Conservation (phyloP, 2,113 vertebrate genomes). For the Chionodraco myersi region DNA sequence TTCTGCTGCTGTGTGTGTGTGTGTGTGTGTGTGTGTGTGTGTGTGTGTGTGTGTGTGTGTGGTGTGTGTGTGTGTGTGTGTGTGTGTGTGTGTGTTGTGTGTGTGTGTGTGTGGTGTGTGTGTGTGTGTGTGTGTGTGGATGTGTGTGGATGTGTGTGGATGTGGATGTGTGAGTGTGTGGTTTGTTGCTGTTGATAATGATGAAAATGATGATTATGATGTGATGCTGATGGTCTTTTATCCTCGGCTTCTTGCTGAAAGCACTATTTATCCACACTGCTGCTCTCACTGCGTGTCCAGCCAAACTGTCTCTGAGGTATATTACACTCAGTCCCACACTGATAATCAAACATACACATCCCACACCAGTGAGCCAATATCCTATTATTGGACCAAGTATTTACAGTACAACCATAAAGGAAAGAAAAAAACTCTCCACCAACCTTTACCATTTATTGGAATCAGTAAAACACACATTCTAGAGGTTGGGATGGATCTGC, state of each 20-base stretch:
- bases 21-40: constrained; percentile 1
- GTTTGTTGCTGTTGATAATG: constrained; percentile 59
- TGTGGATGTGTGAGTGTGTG: constrained; percentile 11
- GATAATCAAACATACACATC: constrained; percentile 43
- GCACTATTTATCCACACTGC: constrained; percentile 53
- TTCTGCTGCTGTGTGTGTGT: constrained; percentile 19
- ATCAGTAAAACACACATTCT: neutral
- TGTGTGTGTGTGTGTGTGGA: constrained; percentile 1
- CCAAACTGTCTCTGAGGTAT: constrained; percentile 51
- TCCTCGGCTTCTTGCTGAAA: constrained; percentile 47
- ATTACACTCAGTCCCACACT: constrained; percentile 26
- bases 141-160: constrained; percentile 12
- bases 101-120: constrained; percentile 17
- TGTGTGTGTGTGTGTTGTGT: constrained; percentile 7
- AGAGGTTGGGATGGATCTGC: constrained; percentile 85
- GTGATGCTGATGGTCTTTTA: constrained; percentile 62
- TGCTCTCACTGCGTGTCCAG: constrained; percentile 43
- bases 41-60: constrained; percentile 27
- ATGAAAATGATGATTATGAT: constrained; percentile 68
- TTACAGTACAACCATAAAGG: constrained; percentile 10
- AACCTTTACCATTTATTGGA: neutral
- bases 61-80: constrained; percentile 11
- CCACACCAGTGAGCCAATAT: neutral
- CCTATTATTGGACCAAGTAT: constrained; percentile 18
- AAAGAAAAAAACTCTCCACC: neutral